phyloP scores from a whole-genome alignment of 2,888 invertebrate genomes.

The Punctoribates punctum region DNA sequence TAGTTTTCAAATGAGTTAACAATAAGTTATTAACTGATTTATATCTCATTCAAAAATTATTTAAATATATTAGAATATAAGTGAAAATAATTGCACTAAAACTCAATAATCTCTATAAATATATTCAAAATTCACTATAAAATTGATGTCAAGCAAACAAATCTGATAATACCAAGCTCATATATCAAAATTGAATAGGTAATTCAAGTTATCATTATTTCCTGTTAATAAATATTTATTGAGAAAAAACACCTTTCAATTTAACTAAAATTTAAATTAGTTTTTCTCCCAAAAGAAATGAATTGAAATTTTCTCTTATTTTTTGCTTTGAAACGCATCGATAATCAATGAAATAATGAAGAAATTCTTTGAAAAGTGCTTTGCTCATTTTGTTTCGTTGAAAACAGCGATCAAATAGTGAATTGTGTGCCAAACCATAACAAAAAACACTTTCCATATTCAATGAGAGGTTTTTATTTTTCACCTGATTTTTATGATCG shows the following conservation, averaged over 20 bases:
- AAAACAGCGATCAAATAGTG: neutral
- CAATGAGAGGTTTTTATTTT: neutral
- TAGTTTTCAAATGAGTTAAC: no score
- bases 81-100: no score
- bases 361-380: neutral
- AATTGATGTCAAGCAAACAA: no score
- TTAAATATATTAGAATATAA: no score
- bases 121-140: no score
- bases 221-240: no score
- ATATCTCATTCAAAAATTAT: no score
- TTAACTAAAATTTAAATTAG: neutral
- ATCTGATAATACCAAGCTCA: neutral
- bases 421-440: neutral
- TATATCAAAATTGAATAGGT: neutral
- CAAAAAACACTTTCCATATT: neutral
- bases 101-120: no score
- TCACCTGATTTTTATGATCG: neutral
- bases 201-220: neutral
- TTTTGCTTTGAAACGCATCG: neutral
- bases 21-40: no score
- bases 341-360: neutral
- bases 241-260: neutral
- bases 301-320: neutral
- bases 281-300: neutral
- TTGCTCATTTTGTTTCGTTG: neutral